Evolutionary conservation across 2,797 vertebrate species (phyloP).

Genomic region (Protosalanx chinensis): DNA sequence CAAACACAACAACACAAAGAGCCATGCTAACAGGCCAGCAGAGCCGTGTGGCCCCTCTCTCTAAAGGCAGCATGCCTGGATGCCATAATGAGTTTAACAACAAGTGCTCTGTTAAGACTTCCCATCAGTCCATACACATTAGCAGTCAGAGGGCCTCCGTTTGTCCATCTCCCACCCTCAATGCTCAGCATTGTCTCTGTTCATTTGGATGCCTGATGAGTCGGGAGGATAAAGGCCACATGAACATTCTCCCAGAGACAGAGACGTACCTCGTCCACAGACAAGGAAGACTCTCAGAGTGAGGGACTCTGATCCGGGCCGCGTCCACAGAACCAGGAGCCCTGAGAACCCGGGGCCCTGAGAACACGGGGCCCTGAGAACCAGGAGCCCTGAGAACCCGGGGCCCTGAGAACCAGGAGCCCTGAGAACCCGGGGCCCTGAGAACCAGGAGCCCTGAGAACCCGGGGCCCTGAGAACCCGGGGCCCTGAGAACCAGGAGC

Average conservation of each 20-base stretch:
- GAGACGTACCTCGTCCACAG: constrained; percentile 39
- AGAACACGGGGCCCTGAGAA: too few species aligned
- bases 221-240: constrained; percentile 34
- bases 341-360: background rate
- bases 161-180: constrained; percentile 52
- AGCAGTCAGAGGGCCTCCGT: constrained; percentile 45
- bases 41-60: background rate
- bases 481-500: constrained; percentile 51
- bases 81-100: constrained; percentile 21
- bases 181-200: constrained; percentile 51
- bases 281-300: constrained; percentile 61
- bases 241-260: constrained; percentile 49
- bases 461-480: too few species aligned
- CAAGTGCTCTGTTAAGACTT: constrained; percentile 12
- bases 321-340: constrained; percentile 47
- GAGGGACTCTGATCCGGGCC: constrained; percentile 42
- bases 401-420: constrained; percentile 17
- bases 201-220: constrained; percentile 43
- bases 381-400: too few species aligned
- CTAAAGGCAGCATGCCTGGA: constrained; percentile 15
- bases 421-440: constrained; percentile 2
- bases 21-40: background rate
- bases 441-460: constrained; percentile 41
- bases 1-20: background rate
- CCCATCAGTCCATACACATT: constrained; percentile 11